Evolutionary conservation across 1,140 invertebrate genomes (phyloP).

Genomic region (Himalopsyche phryganea): DNA sequence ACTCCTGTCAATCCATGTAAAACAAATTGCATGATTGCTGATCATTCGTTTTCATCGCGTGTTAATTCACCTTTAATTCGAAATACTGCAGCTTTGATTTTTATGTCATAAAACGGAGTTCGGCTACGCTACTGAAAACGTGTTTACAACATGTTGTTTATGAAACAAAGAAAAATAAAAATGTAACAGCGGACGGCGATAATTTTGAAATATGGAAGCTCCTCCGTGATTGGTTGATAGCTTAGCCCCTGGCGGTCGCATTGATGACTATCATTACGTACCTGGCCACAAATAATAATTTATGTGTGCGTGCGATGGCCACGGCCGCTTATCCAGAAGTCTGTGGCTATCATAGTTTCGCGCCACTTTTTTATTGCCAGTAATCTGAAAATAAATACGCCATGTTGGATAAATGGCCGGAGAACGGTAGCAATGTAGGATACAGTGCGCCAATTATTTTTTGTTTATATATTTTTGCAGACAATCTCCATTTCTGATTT

Average conservation of each 20-base stretch:
- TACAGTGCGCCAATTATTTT: too few relatives aligned
- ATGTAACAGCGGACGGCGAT: constrained; percentile 21
- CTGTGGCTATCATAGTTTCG: too few relatives aligned
- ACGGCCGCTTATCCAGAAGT: constrained; percentile 8
- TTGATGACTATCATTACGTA: constrained; percentile 35
- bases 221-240: constrained; percentile 34
- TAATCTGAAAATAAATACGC: too few relatives aligned
- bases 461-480: too few relatives aligned
- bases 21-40: too few relatives aligned
- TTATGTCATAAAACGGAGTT: not conserved
- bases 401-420: too few relatives aligned
- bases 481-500: too few relatives aligned
- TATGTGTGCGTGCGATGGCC: constrained; percentile 21
- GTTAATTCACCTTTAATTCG: too few relatives aligned
- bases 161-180: constrained; percentile 32
- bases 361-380: too few relatives aligned
- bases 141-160: constrained; percentile 31
- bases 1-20: too few relatives aligned
- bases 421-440: too few relatives aligned
- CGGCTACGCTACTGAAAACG: constrained; percentile 14
- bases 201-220: constrained; percentile 35
- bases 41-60: too few relatives aligned
- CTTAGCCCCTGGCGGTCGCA: constrained; percentile 31
- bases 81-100: not conserved
- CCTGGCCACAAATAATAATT: constrained; percentile 33